A percentile compares a stretch with the other conserved stretches of the same genome.
Evolutionary conservation across 2,888 invertebrate species (phyloP).

Genomic region (Tolmerus cingulatus): DNA sequence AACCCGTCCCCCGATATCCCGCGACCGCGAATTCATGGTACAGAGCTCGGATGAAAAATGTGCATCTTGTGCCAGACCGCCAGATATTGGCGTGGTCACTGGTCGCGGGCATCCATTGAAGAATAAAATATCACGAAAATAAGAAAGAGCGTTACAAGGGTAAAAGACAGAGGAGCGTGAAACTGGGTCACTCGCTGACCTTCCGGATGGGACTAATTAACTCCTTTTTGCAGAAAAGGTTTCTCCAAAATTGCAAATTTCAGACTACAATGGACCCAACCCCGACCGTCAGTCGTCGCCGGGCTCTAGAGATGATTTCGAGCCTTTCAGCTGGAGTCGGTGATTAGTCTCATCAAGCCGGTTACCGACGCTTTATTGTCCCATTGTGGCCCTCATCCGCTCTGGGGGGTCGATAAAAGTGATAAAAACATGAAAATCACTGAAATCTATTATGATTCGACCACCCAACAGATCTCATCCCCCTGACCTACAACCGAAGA

Average conservation of each 20-base stretch:
- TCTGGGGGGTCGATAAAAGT: background rate
- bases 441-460: background rate
- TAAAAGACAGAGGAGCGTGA: background rate
- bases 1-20: background rate
- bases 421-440: background rate
- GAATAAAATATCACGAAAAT: background rate
- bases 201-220: slow-evolving; percentile 2
- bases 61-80: background rate
- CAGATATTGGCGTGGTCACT: background rate
- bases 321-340: background rate
- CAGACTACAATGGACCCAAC: background rate
- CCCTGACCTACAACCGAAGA: background rate
- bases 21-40: background rate
- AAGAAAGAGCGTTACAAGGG: background rate
- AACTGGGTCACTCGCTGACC: background rate
- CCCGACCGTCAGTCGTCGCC: background rate
- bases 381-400: background rate
- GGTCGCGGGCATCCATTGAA: background rate
- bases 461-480: background rate
- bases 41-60: background rate
- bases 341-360: background rate
- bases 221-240: background rate
- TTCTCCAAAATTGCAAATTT: background rate
- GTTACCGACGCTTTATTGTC: background rate
- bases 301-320: background rate